phyloP scores from a whole-genome alignment of 2,888 invertebrate genomes.

The Caenorhabditis angaria region DNA sequence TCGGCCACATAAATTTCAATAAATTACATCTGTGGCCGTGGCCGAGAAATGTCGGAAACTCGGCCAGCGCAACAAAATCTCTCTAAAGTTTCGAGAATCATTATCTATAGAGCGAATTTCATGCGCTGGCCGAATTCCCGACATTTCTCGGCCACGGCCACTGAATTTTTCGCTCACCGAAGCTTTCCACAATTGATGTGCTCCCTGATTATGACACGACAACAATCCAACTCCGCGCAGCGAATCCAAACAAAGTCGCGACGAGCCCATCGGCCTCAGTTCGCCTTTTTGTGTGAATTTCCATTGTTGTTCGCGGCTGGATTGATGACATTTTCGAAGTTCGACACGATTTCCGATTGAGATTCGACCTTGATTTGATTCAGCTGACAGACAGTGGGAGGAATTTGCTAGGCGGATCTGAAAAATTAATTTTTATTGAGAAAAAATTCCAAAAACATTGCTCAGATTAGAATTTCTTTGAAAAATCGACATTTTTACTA shows the following conservation, averaged over 20 bases:
- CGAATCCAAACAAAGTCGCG: constrained; percentile 83
- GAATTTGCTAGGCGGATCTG: constrained; percentile 51
- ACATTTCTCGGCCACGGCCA: no score
- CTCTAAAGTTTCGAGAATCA: not conserved
- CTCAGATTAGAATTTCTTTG: not conserved
- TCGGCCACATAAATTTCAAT: no score
- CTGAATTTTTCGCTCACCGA: constrained; percentile 54
- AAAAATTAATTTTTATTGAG: not conserved
- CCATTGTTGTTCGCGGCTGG: constrained; percentile 44
- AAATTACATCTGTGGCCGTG: no score
- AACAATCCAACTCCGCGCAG: constrained; percentile 80
- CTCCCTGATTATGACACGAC: constrained; percentile 91
- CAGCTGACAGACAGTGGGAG: constrained; percentile 50
- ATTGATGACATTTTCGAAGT: constrained; percentile 34
- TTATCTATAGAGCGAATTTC: not conserved
- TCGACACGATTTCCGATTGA: constrained; percentile 45
- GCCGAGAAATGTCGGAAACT: not conserved
- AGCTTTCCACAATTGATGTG: constrained; percentile 87
- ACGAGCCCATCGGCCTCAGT: constrained; percentile 83
- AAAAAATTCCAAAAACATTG: not conserved
- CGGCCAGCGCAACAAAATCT: not conserved
- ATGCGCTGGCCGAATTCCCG: not conserved
- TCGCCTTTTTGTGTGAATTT: constrained; percentile 76
- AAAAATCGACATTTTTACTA: no score
- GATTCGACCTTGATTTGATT: constrained; percentile 42